Evolutionary conservation across 2,797 vertebrate genomes (phyloP), one percentile per base, ranked within the genome.

Genomic region (Labeo calbasu): DNA sequence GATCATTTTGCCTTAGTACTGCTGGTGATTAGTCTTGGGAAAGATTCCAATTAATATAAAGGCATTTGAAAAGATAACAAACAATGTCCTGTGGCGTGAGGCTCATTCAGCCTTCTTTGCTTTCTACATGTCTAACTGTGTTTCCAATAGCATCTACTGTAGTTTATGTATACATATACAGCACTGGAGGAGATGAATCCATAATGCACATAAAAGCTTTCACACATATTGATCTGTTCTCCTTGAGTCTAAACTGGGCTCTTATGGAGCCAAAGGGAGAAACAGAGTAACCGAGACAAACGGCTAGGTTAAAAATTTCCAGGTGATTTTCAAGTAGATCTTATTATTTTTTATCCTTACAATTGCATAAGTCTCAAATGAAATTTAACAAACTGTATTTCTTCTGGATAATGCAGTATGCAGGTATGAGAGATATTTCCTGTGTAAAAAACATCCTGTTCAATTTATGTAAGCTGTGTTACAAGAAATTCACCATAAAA

Each of bases 121-220:
- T 57, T 57, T 57, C 25, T 66, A 19, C 13, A 36, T 23, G 17
- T 51, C 66, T 71, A 69, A 25, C 36, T 59, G 36, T 59, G 79
- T 59, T 71, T 28, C 17, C 15, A n/a, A 57, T 57, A 57, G 23
- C 66, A 46, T 13, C n/a, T 57, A 43, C 19, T 43, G 28, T 43
- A 15, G 32, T 77, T 75, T 23, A 43, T 77, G 53, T 71, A 65
- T 81, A 59, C 53, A 57, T 61, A 43, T 80, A 57, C 65, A 70
- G 65, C 68, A 21, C 40, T 71, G 36, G 50, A 57, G 66, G 66
- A 70, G 2, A 70, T 57, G 51, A 57, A 81, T 59, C 79, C 40
- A 70, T 71, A 59, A 81, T 81, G 79, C 79, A 81, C 79, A 59
- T 77, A 43, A 76, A 76, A 57, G 73, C 73, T 59, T 77, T 71